These are phyloP conservation scores for Turritopsis dohrnii DNA, from an alignment of 30 jellyfish, hydroid and myxozoan species.

Conservation along the genomic window DNA sequence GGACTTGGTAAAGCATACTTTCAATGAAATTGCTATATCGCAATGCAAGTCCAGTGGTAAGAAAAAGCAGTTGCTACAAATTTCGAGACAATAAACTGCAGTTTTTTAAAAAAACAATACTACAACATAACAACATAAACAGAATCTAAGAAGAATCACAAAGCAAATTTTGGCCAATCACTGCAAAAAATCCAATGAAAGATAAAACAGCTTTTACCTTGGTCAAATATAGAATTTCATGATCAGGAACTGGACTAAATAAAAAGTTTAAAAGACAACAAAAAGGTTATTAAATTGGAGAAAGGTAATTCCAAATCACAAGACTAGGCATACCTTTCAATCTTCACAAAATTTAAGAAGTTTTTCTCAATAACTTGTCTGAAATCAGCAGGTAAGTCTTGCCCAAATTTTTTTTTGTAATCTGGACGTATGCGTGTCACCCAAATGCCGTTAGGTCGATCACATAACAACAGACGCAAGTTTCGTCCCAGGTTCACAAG, in stretches of 20 bases:
- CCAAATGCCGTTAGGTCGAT: slow-evolving; percentile 56
- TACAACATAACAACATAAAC: too few relatives aligned
- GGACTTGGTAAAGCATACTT: too few relatives aligned
- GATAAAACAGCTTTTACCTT: background rate
- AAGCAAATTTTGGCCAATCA: too few relatives aligned
- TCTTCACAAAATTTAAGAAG: slow-evolving; percentile 18
- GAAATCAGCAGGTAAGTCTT: slow-evolving; percentile 24
- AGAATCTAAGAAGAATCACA: too few relatives aligned
- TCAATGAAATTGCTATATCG: too few relatives aligned
- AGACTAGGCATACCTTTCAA: slow-evolving; percentile 24
- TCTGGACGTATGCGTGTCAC: slow-evolving; percentile 18
- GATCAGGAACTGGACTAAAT: slow-evolving; percentile 28
- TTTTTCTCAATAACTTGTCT: slow-evolving; percentile 16
- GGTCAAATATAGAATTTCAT: slow-evolving; percentile 21
- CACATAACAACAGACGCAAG: slow-evolving; percentile 24
- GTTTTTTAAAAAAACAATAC: too few relatives aligned
- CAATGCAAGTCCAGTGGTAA: too few relatives aligned
- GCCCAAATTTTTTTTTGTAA: slow-evolving; percentile 35
- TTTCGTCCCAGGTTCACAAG: slow-evolving; percentile 4
- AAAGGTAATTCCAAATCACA: too few relatives aligned
- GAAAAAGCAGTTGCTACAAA: too few relatives aligned
- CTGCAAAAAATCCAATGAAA: background rate
- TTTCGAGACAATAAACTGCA: too few relatives aligned
- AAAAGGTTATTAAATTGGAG: background rate
- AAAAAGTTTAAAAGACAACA: background rate